Evolutionary conservation across 2,797 vertebrate genomes (phyloP).

Genomic region (Cynopterus sphinx): DNA sequence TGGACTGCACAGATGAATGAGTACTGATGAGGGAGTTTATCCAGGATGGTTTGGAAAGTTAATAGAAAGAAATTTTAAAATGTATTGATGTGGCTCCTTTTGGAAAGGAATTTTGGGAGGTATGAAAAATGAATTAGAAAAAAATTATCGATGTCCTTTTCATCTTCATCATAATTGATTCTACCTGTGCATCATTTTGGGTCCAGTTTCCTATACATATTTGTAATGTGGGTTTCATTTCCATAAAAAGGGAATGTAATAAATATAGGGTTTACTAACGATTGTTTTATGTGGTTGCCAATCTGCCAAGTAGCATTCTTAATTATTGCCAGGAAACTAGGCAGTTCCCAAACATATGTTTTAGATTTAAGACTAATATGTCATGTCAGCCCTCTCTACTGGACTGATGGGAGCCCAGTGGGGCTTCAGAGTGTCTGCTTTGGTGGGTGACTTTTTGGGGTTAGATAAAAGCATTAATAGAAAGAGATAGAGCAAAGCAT

Average conservation of each 20-base stretch:
- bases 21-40: slow-evolving; percentile 17
- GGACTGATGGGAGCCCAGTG: slow-evolving; percentile 84
- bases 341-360: slow-evolving; percentile 88
- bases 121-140: slow-evolving; percentile 57
- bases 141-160: slow-evolving; percentile 61
- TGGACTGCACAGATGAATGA: slow-evolving; percentile 24
- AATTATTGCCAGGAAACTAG: slow-evolving; percentile 90
- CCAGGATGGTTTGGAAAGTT: slow-evolving; percentile 50
- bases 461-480: slow-evolving; percentile 78
- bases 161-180: slow-evolving; percentile 75
- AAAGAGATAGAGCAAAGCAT: slow-evolving; percentile 70
- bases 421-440: slow-evolving; percentile 77
- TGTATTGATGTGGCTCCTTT: slow-evolving; percentile 62
- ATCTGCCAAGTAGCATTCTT: slow-evolving; percentile 88
- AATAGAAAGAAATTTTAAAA: slow-evolving; percentile 46
- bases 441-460: slow-evolving; percentile 82
- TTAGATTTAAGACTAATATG: slow-evolving; percentile 87
- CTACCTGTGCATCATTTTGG: slow-evolving; percentile 81
- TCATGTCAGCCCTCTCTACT: slow-evolving; percentile 85
- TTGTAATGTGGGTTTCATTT: slow-evolving; percentile 88
- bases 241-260: slow-evolving; percentile 87
- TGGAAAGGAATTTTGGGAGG: not conserved
- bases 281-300: slow-evolving; percentile 89
- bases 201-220: slow-evolving; percentile 80
- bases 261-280: slow-evolving; percentile 87